Evolutionary conservation across 2,888 invertebrate species (phyloP), one percentile per base, ranked within the genome.

Genomic region (Hemistola chrysoprasaria): DNA sequence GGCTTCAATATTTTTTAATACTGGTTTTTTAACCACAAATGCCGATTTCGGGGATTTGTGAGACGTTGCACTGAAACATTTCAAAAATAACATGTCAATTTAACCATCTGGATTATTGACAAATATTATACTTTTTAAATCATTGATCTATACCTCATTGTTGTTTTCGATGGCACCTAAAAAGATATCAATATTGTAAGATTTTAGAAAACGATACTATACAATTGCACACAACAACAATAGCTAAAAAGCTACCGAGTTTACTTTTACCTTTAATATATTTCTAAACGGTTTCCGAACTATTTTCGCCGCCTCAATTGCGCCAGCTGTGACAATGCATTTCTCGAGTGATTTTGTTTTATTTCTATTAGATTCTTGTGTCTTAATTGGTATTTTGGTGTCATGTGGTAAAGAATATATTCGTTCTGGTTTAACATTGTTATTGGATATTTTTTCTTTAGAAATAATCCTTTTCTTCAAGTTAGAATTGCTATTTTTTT

Each of bases 161-260:
- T 40, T 28, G 66, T 50, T 50, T 75, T 81, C 1, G 74, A 65
- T 8, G 66, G 42, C 23, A 66, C 70, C 83, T 83, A 62, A 20
- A 78, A 79, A 31, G 47, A 16, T 3, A 4, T 16, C 40, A 29
- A 32, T n/a, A n/a, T n/a, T n/a, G n/a, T n/a, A 39, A 36, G 11
- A n/a, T 37, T n/a, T 32, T 32, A 44, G 23, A 31, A 20, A 26
- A 3, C 11, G 24, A 8, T 28, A 26, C 22, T 20, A n/a, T 3
- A 33, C 8, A 22, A 23, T n/a, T 6, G 10, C n/a, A 3, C 8
- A 8, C n/a, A 22, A 8, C 3, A 7, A 8, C 20, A n/a, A 26
- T 3, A 10, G 3, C 1, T 16, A 16, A 4, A 16, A 16, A 16
- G 16, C 16, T n/a, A 16, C 16, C 2, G 16, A n/a, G n/a, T n/a